Evolutionary conservation across 2,888 invertebrate species (phyloP).

Genomic region (Epirrhoe alternata): DNA sequence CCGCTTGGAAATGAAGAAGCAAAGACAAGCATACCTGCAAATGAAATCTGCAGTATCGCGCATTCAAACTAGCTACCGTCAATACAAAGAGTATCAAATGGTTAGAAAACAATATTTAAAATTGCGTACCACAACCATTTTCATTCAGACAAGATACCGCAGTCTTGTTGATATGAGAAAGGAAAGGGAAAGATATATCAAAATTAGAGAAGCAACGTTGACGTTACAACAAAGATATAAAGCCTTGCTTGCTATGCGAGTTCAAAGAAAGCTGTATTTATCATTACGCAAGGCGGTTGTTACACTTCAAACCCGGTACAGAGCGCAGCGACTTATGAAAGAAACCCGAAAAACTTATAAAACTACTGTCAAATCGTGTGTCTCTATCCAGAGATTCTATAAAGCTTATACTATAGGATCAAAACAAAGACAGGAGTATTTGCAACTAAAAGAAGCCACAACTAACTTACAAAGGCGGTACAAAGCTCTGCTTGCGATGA

Average conservation of each 20-base stretch:
- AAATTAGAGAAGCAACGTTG: slow-evolving; percentile 54
- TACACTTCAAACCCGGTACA: slow-evolving; percentile 66
- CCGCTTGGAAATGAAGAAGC: slow-evolving; percentile 55
- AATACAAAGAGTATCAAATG: slow-evolving; percentile 54
- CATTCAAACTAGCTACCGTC: slow-evolving; percentile 51
- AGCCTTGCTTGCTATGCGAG: slow-evolving; percentile 61
- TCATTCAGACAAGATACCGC: slow-evolving; percentile 74
- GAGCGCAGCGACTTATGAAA: slow-evolving; percentile 64
- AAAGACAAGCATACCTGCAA: slow-evolving; percentile 53
- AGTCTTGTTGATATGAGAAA: slow-evolving; percentile 62
- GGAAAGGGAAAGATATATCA: slow-evolving; percentile 62
- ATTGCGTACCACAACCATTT: slow-evolving; percentile 63
- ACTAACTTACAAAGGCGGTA: slow-evolving; percentile 66
- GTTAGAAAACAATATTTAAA: slow-evolving; percentile 63
- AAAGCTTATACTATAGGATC: slow-evolving; percentile 58
- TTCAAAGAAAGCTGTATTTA: slow-evolving; percentile 57
- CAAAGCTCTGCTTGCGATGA: slow-evolving; percentile 65
- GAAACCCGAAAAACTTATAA: slow-evolving; percentile 65
- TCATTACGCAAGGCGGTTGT: slow-evolving; percentile 49
- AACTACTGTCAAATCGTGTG: slow-evolving; percentile 59
- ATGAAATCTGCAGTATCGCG: slow-evolving; percentile 50
- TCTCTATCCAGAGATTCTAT: slow-evolving; percentile 73
- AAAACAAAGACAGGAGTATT: slow-evolving; percentile 58
- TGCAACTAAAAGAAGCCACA: slow-evolving; percentile 48
- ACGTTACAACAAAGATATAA: slow-evolving; percentile 72